Base-by-base conservation (phyloP, 1,140 invertebrate species). In the Rhopalosiphum maidis region DNA sequence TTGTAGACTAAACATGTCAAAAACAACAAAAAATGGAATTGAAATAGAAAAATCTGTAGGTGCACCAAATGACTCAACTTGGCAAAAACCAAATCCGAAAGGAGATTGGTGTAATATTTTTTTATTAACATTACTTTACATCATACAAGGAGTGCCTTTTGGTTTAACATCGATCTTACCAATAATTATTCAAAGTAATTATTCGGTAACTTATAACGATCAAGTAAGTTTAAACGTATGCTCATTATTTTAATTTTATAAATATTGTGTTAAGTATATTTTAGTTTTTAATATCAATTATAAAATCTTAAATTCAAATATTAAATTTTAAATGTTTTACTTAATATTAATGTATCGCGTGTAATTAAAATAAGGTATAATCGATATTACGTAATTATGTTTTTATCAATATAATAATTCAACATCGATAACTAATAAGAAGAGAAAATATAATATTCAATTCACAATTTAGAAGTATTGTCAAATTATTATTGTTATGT, bases 71-170 rank as follows among this genome's bases (percentile, higher is more conserved):
- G 37, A 85, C 0, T 85, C 41, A 41, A 15, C 23, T 5, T 41
- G 37, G 37, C 8, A 85, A 43, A 35, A 30, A n/a, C 46, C 86
- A 30, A 87, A 77, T 77, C 6, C 43, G n/a, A 51, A 54, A 94
- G 97, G 97, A 22, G 97, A 98, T 95, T 96, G 96, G 94, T 95
- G 96, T 83, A 98, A 98, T 95, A 98, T 99, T 94, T 96, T 97
- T 7, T 96, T 99, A 60, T 95, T 99, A 77, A 96, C 99, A 94
- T 98, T 99, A 95, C 96, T 99, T 3, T 99, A 99, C 95, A 96
- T 99, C 54, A 96, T 99, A 8, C 99, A 99, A 96, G 99, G 98
- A 2, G 98, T 99, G 95, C 99, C 99, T 2, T 95, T 99, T 8
- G 99, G 99, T 15, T 95, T 99, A 25, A 98, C 97, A 82, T 97